Evolutionary conservation across 1,140 invertebrate genomes (phyloP).

Genomic region (Centruroides vittatus): DNA sequence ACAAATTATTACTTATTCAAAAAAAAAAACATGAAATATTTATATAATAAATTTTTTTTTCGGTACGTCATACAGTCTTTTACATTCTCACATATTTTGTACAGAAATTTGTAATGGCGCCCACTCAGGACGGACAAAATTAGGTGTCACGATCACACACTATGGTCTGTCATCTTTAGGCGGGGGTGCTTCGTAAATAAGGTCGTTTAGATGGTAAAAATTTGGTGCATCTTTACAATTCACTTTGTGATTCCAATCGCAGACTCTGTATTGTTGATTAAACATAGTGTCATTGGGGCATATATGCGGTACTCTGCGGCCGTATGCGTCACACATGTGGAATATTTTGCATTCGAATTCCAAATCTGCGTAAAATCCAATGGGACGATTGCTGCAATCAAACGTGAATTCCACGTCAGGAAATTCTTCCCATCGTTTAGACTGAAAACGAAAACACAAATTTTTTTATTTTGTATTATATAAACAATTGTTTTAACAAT

Average conservation of each 20-base stretch:
- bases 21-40: too few species aligned
- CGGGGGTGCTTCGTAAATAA: neutral
- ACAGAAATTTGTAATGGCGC: too few species aligned
- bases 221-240: slow-evolving; percentile 39
- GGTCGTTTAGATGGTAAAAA: slow-evolving; percentile 26
- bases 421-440: slow-evolving; percentile 44
- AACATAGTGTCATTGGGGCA: slow-evolving; percentile 45
- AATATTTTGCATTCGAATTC: slow-evolving; percentile 47
- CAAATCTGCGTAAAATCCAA: slow-evolving; percentile 45
- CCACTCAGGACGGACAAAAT: too few species aligned
- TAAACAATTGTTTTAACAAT: too few species aligned
- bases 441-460: slow-evolving; percentile 21
- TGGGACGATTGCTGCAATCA: slow-evolving; percentile 38
- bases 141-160: too few species aligned
- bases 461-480: too few species aligned
- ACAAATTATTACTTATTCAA: too few species aligned
- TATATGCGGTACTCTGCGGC: slow-evolving; percentile 42
- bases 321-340: slow-evolving; percentile 47
- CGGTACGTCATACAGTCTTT: too few species aligned
- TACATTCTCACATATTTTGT: too few species aligned
- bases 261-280: slow-evolving; percentile 44
- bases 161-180: neutral
- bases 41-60: too few species aligned
- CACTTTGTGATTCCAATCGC: slow-evolving; percentile 45
- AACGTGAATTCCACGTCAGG: slow-evolving; percentile 45